A percentile compares a stretch with the other conserved stretches of the same genome.
Evolutionary conservation across 2,113 vertebrate genomes (phyloP).

Genomic region (Aleadryas rufinucha): DNA sequence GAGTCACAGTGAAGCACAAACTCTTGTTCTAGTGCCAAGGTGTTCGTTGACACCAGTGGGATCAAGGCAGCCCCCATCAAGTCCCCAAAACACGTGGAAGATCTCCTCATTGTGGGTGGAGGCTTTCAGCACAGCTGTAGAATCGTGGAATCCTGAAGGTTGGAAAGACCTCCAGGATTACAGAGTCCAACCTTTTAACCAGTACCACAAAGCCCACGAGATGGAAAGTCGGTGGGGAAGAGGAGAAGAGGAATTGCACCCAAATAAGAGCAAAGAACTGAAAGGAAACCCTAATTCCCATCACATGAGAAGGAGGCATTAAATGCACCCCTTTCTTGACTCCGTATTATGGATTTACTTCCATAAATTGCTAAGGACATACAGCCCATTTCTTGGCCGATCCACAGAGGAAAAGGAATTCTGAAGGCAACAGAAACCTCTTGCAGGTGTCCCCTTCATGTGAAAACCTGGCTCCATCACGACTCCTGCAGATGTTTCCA

Average conservation of each 20-base stretch:
- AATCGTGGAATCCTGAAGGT: neutral
- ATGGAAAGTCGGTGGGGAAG: neutral
- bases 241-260: neutral
- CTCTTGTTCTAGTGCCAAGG: neutral
- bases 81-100: neutral
- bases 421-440: neutral
- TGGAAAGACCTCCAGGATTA: neutral
- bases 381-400: neutral
- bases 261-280: neutral
- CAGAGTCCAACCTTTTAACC: neutral
- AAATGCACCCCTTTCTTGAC: neutral
- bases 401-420: neutral
- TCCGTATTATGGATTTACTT: neutral
- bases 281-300: neutral
- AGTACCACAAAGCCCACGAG: fast-evolving
- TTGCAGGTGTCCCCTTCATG: neutral
- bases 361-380: neutral
- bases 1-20: neutral
- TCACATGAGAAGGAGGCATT: fast-evolving
- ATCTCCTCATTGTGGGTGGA: neutral
- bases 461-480: neutral
- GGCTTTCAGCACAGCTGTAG: neutral
- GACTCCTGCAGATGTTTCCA: neutral
- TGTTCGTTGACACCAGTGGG: neutral
- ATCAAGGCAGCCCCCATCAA: neutral